Percentiles rank a stretch among this genome's conserved stretches.
These are phyloP conservation scores for Helogale parvula DNA, from an alignment of 2,113 vertebrate species.

Conservation along the genomic window DNA sequence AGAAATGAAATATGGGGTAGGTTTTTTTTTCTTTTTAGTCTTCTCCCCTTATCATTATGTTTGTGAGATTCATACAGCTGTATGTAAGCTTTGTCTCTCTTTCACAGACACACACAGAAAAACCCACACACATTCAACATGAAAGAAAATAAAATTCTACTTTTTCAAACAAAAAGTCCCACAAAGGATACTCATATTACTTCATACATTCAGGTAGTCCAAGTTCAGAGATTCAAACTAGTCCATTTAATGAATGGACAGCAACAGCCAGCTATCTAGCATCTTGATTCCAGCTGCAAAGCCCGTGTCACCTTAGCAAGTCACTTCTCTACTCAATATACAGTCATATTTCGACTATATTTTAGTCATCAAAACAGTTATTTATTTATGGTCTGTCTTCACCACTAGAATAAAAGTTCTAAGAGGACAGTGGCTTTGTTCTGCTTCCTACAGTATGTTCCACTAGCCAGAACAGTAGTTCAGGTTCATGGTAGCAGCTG, in stretches of 20 bases:
- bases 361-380: neutral
- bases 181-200: neutral
- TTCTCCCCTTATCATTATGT: neutral
- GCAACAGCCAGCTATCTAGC: neutral
- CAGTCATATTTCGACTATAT: neutral
- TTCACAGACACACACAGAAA: neutral
- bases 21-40: neutral
- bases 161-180: neutral
- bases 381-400: neutral
- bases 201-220: neutral
- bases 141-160: neutral
- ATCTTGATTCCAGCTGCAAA: neutral
- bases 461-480: neutral
- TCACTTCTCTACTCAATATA: neutral
- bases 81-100: neutral
- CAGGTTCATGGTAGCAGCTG: neutral
- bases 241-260: neutral
- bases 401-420: neutral
- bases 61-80: neutral
- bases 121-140: neutral
- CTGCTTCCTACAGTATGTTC: neutral
- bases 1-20: neutral
- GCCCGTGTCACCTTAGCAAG: neutral
- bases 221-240: neutral
- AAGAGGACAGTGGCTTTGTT: neutral